Percentiles rank a stretch among this genome's conserved stretches.
Evolutionary conservation across 2,797 vertebrate species (phyloP).

Genomic region (Synanceia verrucosa): DNA sequence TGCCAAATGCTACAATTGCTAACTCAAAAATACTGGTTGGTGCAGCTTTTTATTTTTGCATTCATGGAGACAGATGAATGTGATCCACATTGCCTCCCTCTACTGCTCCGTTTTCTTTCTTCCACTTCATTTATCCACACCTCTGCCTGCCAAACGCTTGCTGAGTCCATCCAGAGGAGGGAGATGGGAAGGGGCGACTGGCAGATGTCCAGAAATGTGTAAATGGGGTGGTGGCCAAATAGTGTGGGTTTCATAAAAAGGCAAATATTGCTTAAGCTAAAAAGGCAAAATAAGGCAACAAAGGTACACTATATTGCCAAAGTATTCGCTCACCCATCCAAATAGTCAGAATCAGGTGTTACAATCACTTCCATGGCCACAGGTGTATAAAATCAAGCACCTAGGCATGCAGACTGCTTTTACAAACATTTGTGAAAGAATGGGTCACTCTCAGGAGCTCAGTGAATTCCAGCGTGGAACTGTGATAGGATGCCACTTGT

Average conservation of each 20-base stretch:
- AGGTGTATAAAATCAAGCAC: too few relatives aligned
- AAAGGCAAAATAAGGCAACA: background rate
- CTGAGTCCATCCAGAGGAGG: constrained; percentile 15
- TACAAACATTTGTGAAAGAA: too few relatives aligned
- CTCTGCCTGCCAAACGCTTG: constrained; percentile 34
- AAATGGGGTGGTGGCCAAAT: background rate
- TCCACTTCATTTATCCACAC: constrained; percentile 10
- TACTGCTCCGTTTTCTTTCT: background rate
- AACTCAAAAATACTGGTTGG: background rate
- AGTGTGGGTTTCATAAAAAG: background rate
- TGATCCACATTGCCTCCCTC: background rate
- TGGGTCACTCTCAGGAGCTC: too few relatives aligned
- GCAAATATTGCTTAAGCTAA: background rate
- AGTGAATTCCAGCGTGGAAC: too few relatives aligned
- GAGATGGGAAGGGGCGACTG: constrained; percentile 21
- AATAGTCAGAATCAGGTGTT: too few relatives aligned
- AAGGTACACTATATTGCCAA: too few relatives aligned
- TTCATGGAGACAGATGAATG: background rate
- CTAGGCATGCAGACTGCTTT: too few relatives aligned
- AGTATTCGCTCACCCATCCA: too few relatives aligned
- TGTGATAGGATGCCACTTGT: too few relatives aligned
- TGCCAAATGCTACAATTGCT: background rate
- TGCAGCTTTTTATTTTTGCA: background rate
- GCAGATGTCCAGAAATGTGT: constrained; percentile 27
- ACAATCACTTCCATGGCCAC: too few relatives aligned